A percentile compares a stretch with the other conserved stretches of the same genome.
These are phyloP conservation scores for Plecotus auritus DNA, from an alignment of 2,113 vertebrate species.

Conservation along the genomic window DNA sequence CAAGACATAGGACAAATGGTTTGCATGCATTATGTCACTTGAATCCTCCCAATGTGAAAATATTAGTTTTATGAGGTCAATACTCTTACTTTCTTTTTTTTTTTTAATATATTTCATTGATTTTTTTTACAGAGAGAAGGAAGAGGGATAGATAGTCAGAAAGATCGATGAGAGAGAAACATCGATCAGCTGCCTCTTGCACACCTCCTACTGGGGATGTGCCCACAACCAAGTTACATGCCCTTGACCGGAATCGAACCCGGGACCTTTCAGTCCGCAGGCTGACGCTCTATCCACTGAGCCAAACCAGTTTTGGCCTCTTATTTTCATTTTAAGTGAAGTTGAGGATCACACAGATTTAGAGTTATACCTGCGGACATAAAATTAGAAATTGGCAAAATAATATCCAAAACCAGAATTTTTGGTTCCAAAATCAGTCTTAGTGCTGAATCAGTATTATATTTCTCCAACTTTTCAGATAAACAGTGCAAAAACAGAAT, in stretches of 20 bases:
- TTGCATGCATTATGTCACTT: not conserved
- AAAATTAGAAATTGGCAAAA: not conserved
- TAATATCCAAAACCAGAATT: not conserved
- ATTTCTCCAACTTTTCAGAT: not conserved
- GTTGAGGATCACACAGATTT: not conserved
- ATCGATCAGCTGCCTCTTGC: too few species aligned
- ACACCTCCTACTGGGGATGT: too few species aligned
- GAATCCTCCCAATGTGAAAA: not conserved
- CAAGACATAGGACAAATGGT: not conserved
- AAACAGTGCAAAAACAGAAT: not conserved
- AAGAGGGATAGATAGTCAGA: too few species aligned
- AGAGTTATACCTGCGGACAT: not conserved
- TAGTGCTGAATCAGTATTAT: not conserved
- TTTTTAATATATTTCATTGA: too few species aligned
- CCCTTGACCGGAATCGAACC: too few species aligned
- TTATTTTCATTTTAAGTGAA: constrained; percentile 25
- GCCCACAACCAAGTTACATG: too few species aligned
- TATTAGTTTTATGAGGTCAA: not conserved
- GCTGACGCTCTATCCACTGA: too few species aligned
- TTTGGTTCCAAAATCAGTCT: not conserved
- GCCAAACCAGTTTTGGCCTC: too few species aligned
- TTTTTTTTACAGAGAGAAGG: too few species aligned
- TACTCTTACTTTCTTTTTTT: too few species aligned
- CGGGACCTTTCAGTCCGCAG: too few species aligned
- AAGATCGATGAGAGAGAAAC: too few species aligned